Percentiles rank a stretch among this genome's conserved stretches.
These are phyloP conservation scores for Acinonyx jubatus DNA, from an alignment of 2,113 vertebrate genomes.

Conservation along the genomic window DNA sequence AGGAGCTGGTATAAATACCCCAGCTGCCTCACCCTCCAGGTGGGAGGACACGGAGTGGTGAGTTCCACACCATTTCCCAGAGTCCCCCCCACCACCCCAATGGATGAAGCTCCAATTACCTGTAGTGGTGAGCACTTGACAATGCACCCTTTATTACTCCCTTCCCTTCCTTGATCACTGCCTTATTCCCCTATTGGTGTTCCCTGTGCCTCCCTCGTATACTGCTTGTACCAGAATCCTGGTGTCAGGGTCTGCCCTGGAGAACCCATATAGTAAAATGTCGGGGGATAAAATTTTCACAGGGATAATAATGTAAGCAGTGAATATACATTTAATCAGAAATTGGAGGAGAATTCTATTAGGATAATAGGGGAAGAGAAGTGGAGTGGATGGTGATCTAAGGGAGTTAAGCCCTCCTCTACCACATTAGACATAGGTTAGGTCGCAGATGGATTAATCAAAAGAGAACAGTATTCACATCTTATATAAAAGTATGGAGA, in stretches of 20 bases:
- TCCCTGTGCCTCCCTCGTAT: background rate
- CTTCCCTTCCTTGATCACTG: background rate
- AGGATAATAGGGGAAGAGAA: background rate
- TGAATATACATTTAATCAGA: background rate
- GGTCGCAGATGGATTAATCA: background rate
- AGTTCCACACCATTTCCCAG: background rate
- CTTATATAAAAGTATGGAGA: background rate
- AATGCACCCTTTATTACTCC: background rate
- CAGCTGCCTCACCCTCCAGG: background rate
- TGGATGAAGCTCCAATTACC: background rate
- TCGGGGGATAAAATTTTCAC: background rate
- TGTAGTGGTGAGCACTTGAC: background rate
- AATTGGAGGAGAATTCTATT: background rate
- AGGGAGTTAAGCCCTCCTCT: background rate
- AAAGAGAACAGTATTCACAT: background rate
- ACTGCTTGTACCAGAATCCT: background rate
- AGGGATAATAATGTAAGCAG: background rate
- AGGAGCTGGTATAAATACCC: background rate
- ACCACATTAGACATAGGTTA: background rate
- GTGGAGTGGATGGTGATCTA: background rate
- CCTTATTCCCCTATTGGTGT: background rate
- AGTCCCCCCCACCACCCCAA: background rate
- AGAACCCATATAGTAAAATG: background rate
- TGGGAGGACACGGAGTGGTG: background rate
- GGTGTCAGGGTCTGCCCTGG: background rate